phyloP scores from a whole-genome alignment of 2,888 invertebrate species.

The Yponomeuta plumbellus region DNA sequence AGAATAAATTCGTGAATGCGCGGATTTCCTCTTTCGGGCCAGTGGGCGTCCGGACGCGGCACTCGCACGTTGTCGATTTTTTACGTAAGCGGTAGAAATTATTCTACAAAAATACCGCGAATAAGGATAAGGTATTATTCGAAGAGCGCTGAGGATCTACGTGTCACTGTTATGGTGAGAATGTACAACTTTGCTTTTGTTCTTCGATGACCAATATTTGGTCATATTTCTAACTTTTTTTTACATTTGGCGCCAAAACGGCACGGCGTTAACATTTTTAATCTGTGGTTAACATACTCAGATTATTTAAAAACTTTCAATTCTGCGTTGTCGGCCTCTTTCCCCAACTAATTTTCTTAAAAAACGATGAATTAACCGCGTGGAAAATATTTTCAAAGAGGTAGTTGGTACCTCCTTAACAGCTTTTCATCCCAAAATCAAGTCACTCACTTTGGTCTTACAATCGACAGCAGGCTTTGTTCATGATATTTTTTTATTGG shows the following conservation, averaged over 20 bases:
- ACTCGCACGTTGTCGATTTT: constrained; percentile 34
- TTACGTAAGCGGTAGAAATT: constrained; percentile 23
- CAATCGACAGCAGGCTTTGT: too few relatives aligned
- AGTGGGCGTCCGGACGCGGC: constrained; percentile 50
- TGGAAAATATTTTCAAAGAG: too few relatives aligned
- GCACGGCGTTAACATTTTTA: too few relatives aligned
- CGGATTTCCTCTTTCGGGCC: constrained; percentile 43
- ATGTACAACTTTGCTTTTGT: background rate
- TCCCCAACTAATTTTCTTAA: too few relatives aligned
- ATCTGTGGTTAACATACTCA: too few relatives aligned
- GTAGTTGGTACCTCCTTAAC: too few relatives aligned
- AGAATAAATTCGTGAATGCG: constrained; percentile 21
- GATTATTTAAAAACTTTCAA: too few relatives aligned
- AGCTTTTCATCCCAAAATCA: too few relatives aligned
- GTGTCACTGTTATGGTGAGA: constrained; percentile 60
- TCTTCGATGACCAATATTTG: background rate
- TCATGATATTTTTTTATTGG: too few relatives aligned
- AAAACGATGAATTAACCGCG: background rate
- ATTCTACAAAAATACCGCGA: constrained; percentile 52
- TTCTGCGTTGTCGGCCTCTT: too few relatives aligned
- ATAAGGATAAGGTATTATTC: constrained; percentile 57
- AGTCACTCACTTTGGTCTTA: too few relatives aligned
- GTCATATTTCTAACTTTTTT: background rate
- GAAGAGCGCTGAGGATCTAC: constrained; percentile 58
- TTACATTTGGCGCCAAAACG: background rate